Base-by-base conservation (phyloP, 2,888 invertebrate genomes). In the Eupeodes latifasciatus region DNA sequence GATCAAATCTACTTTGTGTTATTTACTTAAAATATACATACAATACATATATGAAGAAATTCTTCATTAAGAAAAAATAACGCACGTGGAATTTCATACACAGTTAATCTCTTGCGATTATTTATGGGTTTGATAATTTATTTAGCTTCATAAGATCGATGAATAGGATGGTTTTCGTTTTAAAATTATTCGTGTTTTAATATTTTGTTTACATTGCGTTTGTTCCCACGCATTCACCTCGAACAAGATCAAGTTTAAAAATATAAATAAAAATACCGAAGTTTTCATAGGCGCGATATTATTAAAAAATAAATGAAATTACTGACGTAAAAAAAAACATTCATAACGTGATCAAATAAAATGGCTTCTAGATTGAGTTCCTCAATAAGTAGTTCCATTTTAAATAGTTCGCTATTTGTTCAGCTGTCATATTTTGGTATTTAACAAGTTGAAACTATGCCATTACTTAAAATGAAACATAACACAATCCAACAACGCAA, bases 151-250 rank as follows among this genome's bases (percentile, higher is more conserved):
- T 16, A n/a, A 61, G 61, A 61, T 36, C 36, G 61, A 61, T 61
- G 61, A 36, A 61, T 36, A 61, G 34, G 36, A 61, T 5, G 10
- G 9, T 61, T 61, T 61, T 36, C 34, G 3, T 59, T 19, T 16
- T 16, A 5, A 40, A 0, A 16, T 55, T n/a, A n/a, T 57, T 59
- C 7, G 14, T 34, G 7, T 14, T 59, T 9, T 61, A 9, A n/a
- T n/a, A 36, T n/a, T 10, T 36, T 61, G 61, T 61, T n/a, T 61
- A 61, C 10, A 59, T 59, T 36, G 59, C 5, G 14, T 59, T 14
- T 7, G 7, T 53, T 11, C 61, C 61, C 61, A 61, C 61, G 61
- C 61, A 4, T 36, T 61, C 14, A 61, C 61, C 61, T 61, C 61
- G 61, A 61, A 36, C 4, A 36, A 34, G n/a, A 61, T 36, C 36